Conservation (phyloP, 2,888 invertebrate genomes). For the Subacronicta megacephala region DNA sequence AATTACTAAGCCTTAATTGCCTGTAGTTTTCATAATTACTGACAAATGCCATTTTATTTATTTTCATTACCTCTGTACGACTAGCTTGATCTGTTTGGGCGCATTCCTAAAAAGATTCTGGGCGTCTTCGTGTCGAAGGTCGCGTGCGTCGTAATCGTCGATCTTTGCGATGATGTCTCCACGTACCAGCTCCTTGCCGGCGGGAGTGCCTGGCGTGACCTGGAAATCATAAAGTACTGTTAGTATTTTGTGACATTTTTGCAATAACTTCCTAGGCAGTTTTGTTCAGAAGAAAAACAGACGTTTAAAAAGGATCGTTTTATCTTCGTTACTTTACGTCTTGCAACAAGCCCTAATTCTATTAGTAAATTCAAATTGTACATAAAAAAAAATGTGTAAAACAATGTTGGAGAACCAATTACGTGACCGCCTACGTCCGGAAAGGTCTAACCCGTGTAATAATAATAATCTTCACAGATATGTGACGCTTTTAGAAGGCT, state of each 20-base stretch:
- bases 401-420: conserved; percentile 2
- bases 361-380: conserved; percentile 1
- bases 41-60: neutral
- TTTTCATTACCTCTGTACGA: conserved; percentile 93
- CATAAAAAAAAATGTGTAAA: neutral
- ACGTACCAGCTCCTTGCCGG: conserved; percentile 95
- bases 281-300: no score
- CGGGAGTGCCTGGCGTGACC: conserved; percentile 96
- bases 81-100: conserved; percentile 93
- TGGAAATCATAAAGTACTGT: conserved; percentile 80
- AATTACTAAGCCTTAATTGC: no score
- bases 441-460: conserved; percentile 18
- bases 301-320: conserved; percentile 42
- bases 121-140: conserved; percentile 97
- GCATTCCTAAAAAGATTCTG: conserved; percentile 96
- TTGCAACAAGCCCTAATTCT: conserved; percentile 18
- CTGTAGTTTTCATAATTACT: neutral
- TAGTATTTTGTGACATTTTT: conserved; percentile 13
- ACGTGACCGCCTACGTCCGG: conserved; percentile 13
- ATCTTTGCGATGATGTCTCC: conserved; percentile 98
- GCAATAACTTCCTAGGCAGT: no score
- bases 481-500: conserved; percentile 53
- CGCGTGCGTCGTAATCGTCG: conserved; percentile 96
- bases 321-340: conserved; percentile 14
- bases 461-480: conserved; percentile 25